Evolutionary conservation across 2,888 invertebrate species (phyloP).

Genomic region (Tetragonisca angustula): DNA sequence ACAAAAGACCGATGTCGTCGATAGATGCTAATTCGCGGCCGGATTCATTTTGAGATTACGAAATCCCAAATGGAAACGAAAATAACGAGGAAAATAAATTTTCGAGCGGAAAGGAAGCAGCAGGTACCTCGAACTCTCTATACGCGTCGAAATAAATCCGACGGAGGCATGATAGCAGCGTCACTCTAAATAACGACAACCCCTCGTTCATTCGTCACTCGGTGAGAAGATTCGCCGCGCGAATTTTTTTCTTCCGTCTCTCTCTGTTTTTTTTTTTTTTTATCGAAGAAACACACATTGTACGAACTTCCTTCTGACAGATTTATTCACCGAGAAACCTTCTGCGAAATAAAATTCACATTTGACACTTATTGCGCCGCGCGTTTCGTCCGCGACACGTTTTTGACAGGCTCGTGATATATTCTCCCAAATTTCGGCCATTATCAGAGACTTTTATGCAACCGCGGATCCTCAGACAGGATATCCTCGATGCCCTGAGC

Average conservation of each 20-base stretch:
- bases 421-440: constrained; percentile 12
- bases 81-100: background rate
- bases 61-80: background rate
- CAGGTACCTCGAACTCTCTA: background rate
- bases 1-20: background rate
- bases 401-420: constrained; percentile 15
- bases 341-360: constrained; percentile 39
- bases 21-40: background rate
- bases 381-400: background rate
- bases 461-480: background rate
- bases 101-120: background rate
- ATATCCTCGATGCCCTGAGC: background rate
- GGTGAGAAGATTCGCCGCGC: background rate
- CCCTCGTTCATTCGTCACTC: background rate
- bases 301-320: constrained; percentile 28
- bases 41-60: background rate
- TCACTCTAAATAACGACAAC: constrained; percentile 13
- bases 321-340: constrained; percentile 48
- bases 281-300: constrained; percentile 3
- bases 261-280: background rate
- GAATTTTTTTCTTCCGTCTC: background rate
- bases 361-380: constrained; percentile 46
- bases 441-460: background rate
- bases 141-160: background rate
- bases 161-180: background rate